Base-by-base conservation (phyloP, 2,797 vertebrate genomes). In the Trachurus trachurus region DNA sequence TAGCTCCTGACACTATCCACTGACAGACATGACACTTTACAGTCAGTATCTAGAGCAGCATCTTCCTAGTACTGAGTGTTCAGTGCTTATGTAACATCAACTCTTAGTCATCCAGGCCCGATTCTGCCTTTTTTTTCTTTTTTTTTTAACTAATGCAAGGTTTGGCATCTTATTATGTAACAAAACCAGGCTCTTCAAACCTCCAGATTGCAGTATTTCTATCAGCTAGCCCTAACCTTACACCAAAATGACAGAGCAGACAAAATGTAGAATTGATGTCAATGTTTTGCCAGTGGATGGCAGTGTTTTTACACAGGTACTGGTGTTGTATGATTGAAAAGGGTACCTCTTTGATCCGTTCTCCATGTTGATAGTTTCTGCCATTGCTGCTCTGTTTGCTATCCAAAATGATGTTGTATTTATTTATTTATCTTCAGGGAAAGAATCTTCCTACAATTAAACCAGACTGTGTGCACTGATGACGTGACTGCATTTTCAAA, bases 1-100 rank as follows among this genome's bases (percentile, higher is more conserved):
- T 17, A 61, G 12, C 71, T 71, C 52, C 2, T 59, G 66, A 31
- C 66, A 71, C 52, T 76, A 82, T 66, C 26, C 52, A 49, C 45
- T 49, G 16, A 49, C 17, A 19, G 45, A 49, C 16, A 6, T 49
- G 45, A 49, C 45, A 49, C 45, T 49, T 49, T 49, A 56, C 44
- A 71, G 67, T 60, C 49, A 64, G 65, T 50, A 76, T 70, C 13
- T 40, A 21, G 40, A 74, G 60, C 62, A 68, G 63, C 16, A 42
- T 78, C 76, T 77, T 76, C 57, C 54, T 26, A 19, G 73, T 50
- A 70, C 76, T 76, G 54, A 47, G 59, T 86, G 75, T 79, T 76
- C 22, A 59, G 26, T 50, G 60, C 84, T 94, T 95, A 93, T 90
- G 74, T 92, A 94, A 94, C 75, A 71, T 39, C 76, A 67, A 22